These are phyloP conservation scores for Hypanus sabinus DNA, from an alignment of 2,113 vertebrate species.

Conservation along the genomic window DNA sequence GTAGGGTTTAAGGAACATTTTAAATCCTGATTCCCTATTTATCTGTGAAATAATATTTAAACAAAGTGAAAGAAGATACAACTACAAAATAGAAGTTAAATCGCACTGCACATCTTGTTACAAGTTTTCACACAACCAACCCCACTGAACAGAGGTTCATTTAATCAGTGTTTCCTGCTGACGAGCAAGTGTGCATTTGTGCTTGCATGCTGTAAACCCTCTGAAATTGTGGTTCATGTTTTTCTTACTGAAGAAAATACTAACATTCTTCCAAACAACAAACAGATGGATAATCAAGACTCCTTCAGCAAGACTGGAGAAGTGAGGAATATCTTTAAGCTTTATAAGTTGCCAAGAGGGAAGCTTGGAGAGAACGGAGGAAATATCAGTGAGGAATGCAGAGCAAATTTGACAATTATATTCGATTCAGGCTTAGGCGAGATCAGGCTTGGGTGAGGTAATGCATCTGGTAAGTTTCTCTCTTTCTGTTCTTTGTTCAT, in stretches of 20 bases:
- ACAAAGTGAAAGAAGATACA: background rate
- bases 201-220: background rate
- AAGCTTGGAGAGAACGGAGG: too few species aligned
- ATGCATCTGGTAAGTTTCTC: too few species aligned
- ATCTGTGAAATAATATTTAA: background rate
- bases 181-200: background rate
- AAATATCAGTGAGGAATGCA: too few species aligned
- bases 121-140: background rate
- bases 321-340: too few species aligned
- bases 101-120: background rate
- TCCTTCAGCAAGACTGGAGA: too few species aligned
- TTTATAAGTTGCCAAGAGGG: too few species aligned
- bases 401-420: too few species aligned
- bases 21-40: background rate
- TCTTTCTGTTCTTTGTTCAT: too few species aligned
- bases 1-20: background rate
- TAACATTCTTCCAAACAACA: background rate
- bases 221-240: background rate
- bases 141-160: background rate
- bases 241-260: too few species aligned
- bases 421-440: too few species aligned
- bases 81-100: background rate
- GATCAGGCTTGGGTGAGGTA: too few species aligned
- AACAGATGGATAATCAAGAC: too few species aligned
- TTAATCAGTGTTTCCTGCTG: background rate